These are phyloP conservation scores for Myiagra hebetior DNA, from an alignment of 2,113 vertebrate species.

Conservation along the genomic window DNA sequence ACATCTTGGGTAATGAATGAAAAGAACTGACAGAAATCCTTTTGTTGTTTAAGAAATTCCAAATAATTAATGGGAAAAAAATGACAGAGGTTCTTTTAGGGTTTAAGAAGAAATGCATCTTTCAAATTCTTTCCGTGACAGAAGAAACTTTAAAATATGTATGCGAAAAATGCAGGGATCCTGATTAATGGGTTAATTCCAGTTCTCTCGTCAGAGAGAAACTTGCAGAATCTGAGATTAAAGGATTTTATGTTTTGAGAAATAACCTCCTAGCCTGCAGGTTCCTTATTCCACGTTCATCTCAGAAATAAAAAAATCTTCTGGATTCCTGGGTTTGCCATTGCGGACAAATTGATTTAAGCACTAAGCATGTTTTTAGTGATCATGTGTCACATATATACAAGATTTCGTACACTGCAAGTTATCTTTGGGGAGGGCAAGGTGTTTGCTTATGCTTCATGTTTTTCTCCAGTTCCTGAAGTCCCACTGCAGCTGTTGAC, in stretches of 20 bases:
- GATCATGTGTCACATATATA: not conserved
- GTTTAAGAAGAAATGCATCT: not conserved
- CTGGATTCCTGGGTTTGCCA: not conserved
- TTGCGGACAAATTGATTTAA: not conserved
- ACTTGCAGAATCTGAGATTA: not conserved
- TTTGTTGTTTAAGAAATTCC: constrained; percentile 47
- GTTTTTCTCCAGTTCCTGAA: accelerated
- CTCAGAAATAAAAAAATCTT: not conserved
- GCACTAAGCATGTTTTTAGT: not conserved
- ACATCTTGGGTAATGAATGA: constrained; percentile 39
- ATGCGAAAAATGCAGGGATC: not conserved
- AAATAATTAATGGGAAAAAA: constrained; percentile 30
- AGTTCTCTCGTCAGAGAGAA: not conserved
- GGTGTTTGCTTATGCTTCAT: not conserved
- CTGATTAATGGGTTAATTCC: not conserved
- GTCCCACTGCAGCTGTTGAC: not conserved
- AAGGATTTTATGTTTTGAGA: not conserved
- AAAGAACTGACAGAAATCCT: constrained; percentile 51
- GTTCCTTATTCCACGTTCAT: not conserved
- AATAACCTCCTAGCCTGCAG: not conserved
- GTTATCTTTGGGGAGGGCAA: not conserved
- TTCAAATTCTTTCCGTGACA: not conserved
- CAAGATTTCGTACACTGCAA: not conserved
- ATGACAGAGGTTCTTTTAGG: constrained; percentile 6
- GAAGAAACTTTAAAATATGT: not conserved